Conservation (phyloP, 23 tunicate genomes). For the Styela clava region DNA sequence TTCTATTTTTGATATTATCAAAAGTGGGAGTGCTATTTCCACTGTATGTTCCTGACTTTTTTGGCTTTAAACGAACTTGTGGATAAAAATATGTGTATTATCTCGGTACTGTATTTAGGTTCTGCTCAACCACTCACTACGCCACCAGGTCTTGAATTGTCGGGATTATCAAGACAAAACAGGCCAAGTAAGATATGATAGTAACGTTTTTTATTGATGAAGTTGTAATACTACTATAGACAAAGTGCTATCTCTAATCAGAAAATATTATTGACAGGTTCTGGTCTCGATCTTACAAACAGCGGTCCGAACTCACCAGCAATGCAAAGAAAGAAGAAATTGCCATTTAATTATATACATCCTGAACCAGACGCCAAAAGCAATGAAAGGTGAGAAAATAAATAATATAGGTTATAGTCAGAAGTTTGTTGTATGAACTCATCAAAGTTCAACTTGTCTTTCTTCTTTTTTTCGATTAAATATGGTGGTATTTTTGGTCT, state of each 20-base stretch:
- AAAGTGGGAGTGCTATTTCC: no score
- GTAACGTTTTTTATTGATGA: background rate
- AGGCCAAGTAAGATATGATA: constrained; percentile 1
- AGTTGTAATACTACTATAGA: background rate
- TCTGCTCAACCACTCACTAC: background rate
- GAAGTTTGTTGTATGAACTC: no score
- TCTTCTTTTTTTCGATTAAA: no score
- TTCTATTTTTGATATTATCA: no score
- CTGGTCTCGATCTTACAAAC: constrained; percentile 6
- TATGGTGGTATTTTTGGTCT: no score
- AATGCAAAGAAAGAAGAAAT: background rate
- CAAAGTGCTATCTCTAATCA: background rate
- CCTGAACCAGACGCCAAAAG: constrained; percentile 39
- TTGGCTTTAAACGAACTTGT: no score
- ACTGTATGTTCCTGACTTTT: no score
- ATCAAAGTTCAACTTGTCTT: no score
- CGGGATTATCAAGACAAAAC: constrained; percentile 1
- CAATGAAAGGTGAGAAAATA: constrained; percentile 62
- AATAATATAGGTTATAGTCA: no score
- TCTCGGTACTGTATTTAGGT: no score
- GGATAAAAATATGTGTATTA: no score
- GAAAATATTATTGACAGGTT: background rate
- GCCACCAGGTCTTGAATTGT: background rate
- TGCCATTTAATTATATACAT: background rate
- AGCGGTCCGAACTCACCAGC: constrained; percentile 10